Conservation (phyloP, 2,113 vertebrate genomes). For the Malurus cyaneus region DNA sequence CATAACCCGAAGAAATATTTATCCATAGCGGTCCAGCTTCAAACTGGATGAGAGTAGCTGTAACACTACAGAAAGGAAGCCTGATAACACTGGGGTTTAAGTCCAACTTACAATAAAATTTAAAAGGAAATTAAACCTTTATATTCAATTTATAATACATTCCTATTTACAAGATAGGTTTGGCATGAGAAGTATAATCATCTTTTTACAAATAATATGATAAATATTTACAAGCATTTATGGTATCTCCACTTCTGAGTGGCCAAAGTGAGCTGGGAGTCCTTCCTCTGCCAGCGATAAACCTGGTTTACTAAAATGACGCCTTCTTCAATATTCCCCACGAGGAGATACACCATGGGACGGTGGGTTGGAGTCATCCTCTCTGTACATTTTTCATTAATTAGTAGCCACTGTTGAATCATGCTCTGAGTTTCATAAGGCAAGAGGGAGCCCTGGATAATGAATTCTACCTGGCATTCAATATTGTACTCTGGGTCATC, state of each 20-base stretch:
- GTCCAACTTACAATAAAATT: neutral
- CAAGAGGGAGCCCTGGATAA: constrained; percentile 78
- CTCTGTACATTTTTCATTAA: constrained; percentile 80
- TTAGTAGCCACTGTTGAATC: constrained; percentile 86
- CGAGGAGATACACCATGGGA: constrained; percentile 80
- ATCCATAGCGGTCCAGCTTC: neutral
- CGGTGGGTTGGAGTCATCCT: constrained; percentile 72
- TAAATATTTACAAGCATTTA: constrained; percentile 75
- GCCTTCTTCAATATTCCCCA: constrained; percentile 76
- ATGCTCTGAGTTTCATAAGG: constrained; percentile 83
- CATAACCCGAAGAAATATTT: neutral
- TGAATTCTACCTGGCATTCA: constrained; percentile 83
- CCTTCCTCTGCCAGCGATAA: constrained; percentile 86
- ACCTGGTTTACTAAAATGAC: constrained; percentile 72
- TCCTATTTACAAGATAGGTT: constrained; percentile 60
- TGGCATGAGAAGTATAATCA: neutral
- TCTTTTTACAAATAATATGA: constrained; percentile 10
- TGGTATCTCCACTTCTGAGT: constrained; percentile 86
- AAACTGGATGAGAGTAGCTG: neutral
- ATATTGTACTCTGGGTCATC: constrained; percentile 77
- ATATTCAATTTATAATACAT: constrained; percentile 52
- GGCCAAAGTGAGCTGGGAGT: constrained; percentile 76
- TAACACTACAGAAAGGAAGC: neutral
- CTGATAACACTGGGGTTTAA: neutral
- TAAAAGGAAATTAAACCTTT: constrained; percentile 17